These are phyloP conservation scores for Ceratina australensis DNA, from an alignment of 1,140 invertebrate genomes.

Conservation along the genomic window DNA sequence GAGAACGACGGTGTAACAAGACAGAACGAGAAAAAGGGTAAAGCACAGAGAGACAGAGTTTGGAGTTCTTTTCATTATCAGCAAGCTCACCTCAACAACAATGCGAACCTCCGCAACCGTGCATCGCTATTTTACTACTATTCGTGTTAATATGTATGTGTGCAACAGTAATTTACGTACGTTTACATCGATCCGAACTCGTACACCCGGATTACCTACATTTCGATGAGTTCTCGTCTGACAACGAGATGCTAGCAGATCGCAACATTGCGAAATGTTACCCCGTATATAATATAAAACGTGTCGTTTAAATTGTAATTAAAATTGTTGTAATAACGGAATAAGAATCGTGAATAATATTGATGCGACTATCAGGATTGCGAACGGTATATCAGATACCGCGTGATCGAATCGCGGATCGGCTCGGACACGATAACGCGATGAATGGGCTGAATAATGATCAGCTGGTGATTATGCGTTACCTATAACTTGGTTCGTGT, in stretches of 20 bases:
- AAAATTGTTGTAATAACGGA: background rate
- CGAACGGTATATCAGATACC: conserved; percentile 75
- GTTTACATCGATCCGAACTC: background rate
- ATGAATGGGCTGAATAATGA: conserved; percentile 78
- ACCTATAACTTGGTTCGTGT: conserved; percentile 75
- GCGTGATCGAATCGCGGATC: conserved; percentile 76
- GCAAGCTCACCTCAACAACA: conserved; percentile 62
- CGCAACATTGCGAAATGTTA: background rate
- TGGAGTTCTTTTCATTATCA: conserved; percentile 71
- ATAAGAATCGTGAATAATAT: background rate
- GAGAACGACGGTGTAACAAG: conserved; percentile 13
- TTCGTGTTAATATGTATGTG: conserved; percentile 33
- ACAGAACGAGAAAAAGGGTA: conserved; percentile 39
- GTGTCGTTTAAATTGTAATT: too few species aligned
- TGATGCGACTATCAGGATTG: conserved; percentile 57
- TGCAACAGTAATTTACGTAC: background rate
- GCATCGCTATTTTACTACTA: conserved; percentile 30
- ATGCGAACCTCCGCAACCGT: conserved; percentile 45
- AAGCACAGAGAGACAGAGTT: conserved; percentile 58
- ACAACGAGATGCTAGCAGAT: background rate
- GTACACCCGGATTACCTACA: background rate
- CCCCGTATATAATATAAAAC: background rate
- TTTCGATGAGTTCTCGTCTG: conserved; percentile 12
- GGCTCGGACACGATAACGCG: conserved; percentile 76
- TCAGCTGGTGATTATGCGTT: conserved; percentile 75